A percentile compares a stretch with the other conserved stretches of the same genome.
phyloP scores from a whole-genome alignment of 2,888 invertebrate species.

The Parnassius apollo region DNA sequence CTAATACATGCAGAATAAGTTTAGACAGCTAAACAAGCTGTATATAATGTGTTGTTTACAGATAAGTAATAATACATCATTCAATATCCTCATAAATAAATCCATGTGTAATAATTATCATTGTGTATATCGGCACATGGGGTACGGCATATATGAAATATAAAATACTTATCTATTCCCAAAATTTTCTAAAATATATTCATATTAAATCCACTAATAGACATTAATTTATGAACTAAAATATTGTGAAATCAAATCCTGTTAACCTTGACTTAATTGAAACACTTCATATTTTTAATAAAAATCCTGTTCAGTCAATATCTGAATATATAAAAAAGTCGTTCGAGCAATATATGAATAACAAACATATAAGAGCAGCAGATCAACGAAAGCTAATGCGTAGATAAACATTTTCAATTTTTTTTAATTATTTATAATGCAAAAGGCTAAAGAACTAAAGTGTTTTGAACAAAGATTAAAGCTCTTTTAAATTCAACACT shows the following conservation, averaged over 20 bases:
- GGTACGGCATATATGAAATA: too few relatives aligned
- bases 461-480: too few relatives aligned
- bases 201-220: constrained; percentile 1
- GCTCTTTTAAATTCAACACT: too few relatives aligned
- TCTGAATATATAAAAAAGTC: constrained; percentile 14
- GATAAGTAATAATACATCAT: not conserved
- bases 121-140: too few relatives aligned
- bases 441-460: too few relatives aligned
- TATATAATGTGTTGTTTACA: constrained; percentile 5
- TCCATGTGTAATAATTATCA: too few relatives aligned
- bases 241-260: constrained; percentile 51
- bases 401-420: not conserved
- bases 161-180: too few relatives aligned
- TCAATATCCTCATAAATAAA: too few relatives aligned
- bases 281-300: constrained; percentile 28
- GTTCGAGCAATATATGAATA: not conserved
- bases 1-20: not conserved
- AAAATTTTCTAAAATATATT: too few relatives aligned
- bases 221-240: constrained; percentile 11
- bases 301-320: constrained; percentile 17
- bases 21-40: not conserved
- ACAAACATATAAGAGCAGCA: not conserved
- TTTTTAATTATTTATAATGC: too few relatives aligned
- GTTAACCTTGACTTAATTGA: constrained; percentile 51
- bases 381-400: not conserved